Evolutionary conservation across 2,113 vertebrate genomes (phyloP).

Genomic region (Thermophis baileyi): DNA sequence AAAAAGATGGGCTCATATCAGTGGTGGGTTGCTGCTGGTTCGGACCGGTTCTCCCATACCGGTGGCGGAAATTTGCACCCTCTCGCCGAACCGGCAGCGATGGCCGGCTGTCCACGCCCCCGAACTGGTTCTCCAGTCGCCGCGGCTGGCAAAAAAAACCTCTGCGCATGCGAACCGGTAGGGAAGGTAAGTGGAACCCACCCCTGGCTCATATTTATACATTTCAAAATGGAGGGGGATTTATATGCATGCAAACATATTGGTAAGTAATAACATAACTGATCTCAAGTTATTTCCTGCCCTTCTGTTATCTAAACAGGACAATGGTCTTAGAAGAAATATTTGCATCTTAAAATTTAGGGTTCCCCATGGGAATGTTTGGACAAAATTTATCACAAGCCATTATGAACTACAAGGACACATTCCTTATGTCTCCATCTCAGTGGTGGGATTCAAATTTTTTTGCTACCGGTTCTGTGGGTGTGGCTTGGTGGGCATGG

Average conservation of each 20-base stretch:
- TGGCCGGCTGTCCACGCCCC: too few relatives aligned
- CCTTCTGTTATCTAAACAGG: background rate
- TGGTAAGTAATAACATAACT: background rate
- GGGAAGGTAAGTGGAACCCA: too few relatives aligned
- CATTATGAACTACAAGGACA: background rate
- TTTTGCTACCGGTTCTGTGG: too few relatives aligned
- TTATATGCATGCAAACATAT: background rate
- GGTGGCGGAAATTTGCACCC: too few relatives aligned
- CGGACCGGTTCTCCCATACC: too few relatives aligned
- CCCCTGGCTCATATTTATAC: background rate
- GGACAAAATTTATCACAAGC: background rate
- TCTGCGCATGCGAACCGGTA: too few relatives aligned
- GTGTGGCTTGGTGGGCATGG: too few relatives aligned
- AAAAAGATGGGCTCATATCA: background rate
- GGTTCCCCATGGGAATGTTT: background rate
- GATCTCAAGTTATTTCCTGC: background rate
- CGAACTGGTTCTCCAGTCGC: too few relatives aligned
- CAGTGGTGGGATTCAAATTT: too few relatives aligned
- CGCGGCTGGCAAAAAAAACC: too few relatives aligned
- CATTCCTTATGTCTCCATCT: background rate
- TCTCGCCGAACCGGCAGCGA: too few relatives aligned
- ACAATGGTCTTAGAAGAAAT: background rate
- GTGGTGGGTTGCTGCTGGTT: too few relatives aligned
- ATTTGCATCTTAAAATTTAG: background rate
- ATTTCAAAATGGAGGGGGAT: background rate